A percentile compares a stretch with the other conserved stretches of the same genome.
Evolutionary conservation across 2,113 vertebrate genomes (phyloP).

Genomic region (Rhegmatorhina hoffmannsi): DNA sequence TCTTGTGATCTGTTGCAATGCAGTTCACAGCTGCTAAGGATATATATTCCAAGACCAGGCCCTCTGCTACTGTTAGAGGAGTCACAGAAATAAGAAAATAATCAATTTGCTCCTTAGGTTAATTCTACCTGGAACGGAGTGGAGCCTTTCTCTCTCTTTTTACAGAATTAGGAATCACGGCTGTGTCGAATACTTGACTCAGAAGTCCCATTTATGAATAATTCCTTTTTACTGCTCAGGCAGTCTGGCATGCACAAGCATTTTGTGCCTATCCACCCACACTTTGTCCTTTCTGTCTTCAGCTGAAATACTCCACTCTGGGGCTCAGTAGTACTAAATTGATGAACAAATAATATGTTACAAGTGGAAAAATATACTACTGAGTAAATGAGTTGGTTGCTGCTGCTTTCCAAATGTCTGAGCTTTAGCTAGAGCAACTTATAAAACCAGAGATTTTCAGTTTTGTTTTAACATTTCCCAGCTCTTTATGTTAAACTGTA

Average conservation of each 20-base stretch:
- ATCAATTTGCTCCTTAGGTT: background rate
- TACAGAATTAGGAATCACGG: background rate
- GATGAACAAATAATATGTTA: constrained; percentile 28
- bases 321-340: constrained; percentile 12
- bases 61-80: background rate
- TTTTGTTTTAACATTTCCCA: background rate
- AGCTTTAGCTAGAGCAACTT: background rate
- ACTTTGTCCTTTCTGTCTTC: constrained; percentile 7
- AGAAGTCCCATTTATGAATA: background rate
- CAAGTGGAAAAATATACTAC: constrained; percentile 11
- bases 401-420: background rate
- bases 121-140: background rate
- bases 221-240: background rate
- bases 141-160: background rate
- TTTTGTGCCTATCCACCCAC: constrained; percentile 22
- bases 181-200: background rate
- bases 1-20: background rate
- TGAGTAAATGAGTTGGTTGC: background rate
- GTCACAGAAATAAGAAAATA: background rate
- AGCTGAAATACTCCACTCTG: constrained; percentile 5
- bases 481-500: background rate
- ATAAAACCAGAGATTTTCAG: background rate
- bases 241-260: background rate
- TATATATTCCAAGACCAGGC: background rate
- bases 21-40: background rate